Base-by-base conservation (phyloP, 2,888 invertebrate species). In the Conus canariensis region DNA sequence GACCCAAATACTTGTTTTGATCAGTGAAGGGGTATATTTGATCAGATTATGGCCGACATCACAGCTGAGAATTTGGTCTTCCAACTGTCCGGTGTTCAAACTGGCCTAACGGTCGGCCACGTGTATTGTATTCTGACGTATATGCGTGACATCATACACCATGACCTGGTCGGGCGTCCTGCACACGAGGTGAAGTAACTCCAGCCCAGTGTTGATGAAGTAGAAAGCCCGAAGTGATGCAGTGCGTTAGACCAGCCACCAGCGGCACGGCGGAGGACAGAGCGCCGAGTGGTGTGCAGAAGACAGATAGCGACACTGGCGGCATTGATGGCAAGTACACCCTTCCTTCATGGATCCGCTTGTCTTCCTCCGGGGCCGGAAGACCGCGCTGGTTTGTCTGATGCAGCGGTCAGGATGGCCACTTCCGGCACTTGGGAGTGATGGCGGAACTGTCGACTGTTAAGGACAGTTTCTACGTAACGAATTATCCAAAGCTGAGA, bases 291-390 rank as follows among this genome's bases (percentile, higher is more conserved):
- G 77, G 77, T 80, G 77, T 80, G 77, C 77, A 80, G 30, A 80
- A 45, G 30, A 30, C 30, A 80, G 77, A 80, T 80, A 80, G 77
- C 30, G 77, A 80, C 77, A 80, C 10, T 80, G 77, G 30, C 77
- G 77, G 77, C 77, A 16, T 80, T 80, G 77, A 80, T 30, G 77
- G 30, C 77, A 80, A 80, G 77, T 45, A 14, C 14, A 1, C 77
- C 30, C 30, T 80, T 80, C 77, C 77, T 80, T 22, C 77, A 30
- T 5, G 7, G n/a, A 22, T 74, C 74, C 74, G 74, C 74, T n/a
- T n/a, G 14, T 16, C 30, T 80, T 80, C 77, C 77, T 30, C 30
- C 16, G 14, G 77, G 30, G 30, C 77, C 77, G 77, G 77, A 80
- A 80, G 77, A 30, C 77, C 22, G 22, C 70, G 16, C 22, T 22